Base-by-base conservation (phyloP, 2,888 invertebrate genomes). In the Diplazon laetatorius region DNA sequence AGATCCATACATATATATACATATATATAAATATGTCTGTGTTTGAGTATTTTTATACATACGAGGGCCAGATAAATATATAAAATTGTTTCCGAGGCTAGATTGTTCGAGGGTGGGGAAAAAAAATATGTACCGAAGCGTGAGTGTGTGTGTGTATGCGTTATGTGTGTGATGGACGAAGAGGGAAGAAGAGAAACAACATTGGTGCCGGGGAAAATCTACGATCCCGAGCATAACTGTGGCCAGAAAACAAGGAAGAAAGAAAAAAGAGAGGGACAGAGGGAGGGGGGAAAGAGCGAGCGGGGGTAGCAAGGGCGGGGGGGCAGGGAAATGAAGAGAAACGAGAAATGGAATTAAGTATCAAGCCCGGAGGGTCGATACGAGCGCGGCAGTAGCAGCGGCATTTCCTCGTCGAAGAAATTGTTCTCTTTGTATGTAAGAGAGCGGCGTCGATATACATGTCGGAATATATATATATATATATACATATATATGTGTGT, bases 291-390 rank as follows among this genome's bases (percentile, higher is more conserved):
- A 9, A n/a, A n/a, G n/a, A n/a, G 42, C 3, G 12, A 42, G 10
- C 2, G 42, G 12, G 2, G 10, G n/a, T 10, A 39, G n/a, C 39
- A n/a, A 2, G 14, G 16, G 22, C 52, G 22, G 12, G 12, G 18
- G 46, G 48, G 8, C 14, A 62, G 46, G 37, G 65, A 10, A 20
- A 50, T 5, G 35, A 22, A 16, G 66, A 52, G 42, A 52, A 52
- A 46, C 46, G 30, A 62, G 62, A 62, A 46, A 62, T 42, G 62
- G 39, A 48, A 39, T 60, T 39, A 70, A 70, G 60, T 60, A 60
- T 60, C 60, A 20, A 46, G 22, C 48, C 39, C 18, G n/a, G 52
- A 62, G 55, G 52, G 52, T 68, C 60, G 68, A 74, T 68, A 71
- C 10, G 16, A 18, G 48, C 30, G 8, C 30, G 8, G 22, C 42